Percentiles rank a stretch among this genome's conserved stretches.
These are phyloP conservation scores for Drosophila yooni DNA, from an alignment of 2,888 invertebrate species.

Conservation along the genomic window DNA sequence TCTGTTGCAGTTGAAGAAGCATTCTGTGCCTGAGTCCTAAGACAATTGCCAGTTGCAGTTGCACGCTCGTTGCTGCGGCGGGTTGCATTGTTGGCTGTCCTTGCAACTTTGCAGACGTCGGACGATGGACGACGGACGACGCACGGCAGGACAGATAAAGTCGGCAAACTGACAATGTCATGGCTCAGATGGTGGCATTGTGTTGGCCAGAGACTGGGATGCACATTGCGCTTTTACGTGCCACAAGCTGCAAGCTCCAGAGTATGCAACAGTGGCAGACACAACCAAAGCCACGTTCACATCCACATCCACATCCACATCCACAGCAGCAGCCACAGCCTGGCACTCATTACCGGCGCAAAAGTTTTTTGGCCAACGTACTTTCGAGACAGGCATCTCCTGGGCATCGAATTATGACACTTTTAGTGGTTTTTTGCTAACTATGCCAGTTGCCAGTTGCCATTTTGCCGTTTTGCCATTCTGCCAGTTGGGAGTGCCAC, in stretches of 20 bases:
- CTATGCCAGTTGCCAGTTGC: constrained; percentile 39
- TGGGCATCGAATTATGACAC: constrained; percentile 82
- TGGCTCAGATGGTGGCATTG: constrained; percentile 1
- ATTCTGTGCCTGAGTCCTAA: not conserved
- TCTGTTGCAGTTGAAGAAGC: not conserved
- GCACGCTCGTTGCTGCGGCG: constrained; percentile 2
- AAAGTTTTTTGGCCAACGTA: constrained; percentile 74
- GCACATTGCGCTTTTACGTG: constrained; percentile 57
- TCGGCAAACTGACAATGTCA: constrained; percentile 15
- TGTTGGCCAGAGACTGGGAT: not conserved
- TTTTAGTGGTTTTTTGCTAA: constrained; percentile 50
- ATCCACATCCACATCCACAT: not conserved
- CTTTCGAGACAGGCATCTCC: constrained; percentile 80
- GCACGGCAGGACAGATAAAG: constrained; percentile 8
- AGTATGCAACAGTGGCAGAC: constrained; percentile 15
- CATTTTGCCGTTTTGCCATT: constrained; percentile 20
- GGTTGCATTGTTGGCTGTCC: constrained; percentile 4
- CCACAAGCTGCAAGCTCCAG: constrained; percentile 19
- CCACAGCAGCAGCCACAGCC: constrained; percentile 38
- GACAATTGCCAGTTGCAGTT: constrained; percentile 15
- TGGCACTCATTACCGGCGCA: constrained; percentile 71
- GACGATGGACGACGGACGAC: constrained; percentile 7
- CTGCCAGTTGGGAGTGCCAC: constrained; percentile 33
- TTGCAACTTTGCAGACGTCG: constrained; percentile 31
- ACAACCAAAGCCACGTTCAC: constrained; percentile 16